Conservation (phyloP, 2,888 invertebrate genomes). For the Loripinus fragilis region DNA sequence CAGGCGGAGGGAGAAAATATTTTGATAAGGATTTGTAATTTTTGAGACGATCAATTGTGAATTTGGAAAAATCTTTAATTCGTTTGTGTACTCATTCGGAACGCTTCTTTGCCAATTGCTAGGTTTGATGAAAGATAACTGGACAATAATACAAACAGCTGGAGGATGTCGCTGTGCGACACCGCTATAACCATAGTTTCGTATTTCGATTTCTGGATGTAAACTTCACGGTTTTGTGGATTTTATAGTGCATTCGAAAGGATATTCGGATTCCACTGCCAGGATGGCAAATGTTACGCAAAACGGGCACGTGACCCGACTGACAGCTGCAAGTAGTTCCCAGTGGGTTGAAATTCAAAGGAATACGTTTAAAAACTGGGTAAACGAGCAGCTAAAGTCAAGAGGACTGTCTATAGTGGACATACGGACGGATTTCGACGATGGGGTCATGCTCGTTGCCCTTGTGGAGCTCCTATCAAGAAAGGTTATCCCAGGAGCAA, state of each 20-base stretch:
- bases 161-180: not conserved
- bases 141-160: not conserved
- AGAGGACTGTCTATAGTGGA: constrained; percentile 88
- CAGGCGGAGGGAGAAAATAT: not conserved
- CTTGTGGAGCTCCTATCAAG: constrained; percentile 96
- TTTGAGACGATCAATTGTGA: constrained; percentile 16
- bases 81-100: constrained; percentile 12
- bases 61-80: not conserved
- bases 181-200: not conserved
- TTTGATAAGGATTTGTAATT: constrained; percentile 15
- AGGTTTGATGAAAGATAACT: constrained; percentile 5
- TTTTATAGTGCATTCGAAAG: not conserved
- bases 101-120: not conserved
- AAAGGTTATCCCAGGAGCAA: constrained; percentile 85
- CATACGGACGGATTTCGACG: constrained; percentile 93
- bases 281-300: constrained; percentile 24
- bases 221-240: not conserved
- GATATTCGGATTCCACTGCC: not conserved
- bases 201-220: not conserved
- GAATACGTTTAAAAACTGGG: constrained; percentile 96
- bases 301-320: constrained; percentile 84
- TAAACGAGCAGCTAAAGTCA: constrained; percentile 89
- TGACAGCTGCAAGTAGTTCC: constrained; percentile 92
- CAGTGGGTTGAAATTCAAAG: constrained; percentile 90
- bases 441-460: constrained; percentile 95